Base-by-base conservation (phyloP, 2,888 invertebrate genomes). In the Drosophila anceps region DNA sequence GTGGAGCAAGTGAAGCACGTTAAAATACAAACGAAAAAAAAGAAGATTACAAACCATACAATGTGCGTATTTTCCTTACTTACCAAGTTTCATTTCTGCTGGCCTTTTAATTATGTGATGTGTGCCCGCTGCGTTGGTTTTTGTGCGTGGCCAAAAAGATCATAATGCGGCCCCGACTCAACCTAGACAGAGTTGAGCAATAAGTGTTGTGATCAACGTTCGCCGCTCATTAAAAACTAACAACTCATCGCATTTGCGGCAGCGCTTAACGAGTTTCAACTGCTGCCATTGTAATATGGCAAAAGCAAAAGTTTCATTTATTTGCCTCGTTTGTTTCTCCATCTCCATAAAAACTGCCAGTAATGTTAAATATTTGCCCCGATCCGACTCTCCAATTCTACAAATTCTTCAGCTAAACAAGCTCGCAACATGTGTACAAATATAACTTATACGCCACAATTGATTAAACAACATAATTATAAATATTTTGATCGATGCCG, bases 401-500 rank as follows among this genome's bases (percentile, higher is more conserved):
- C 43, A 39, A n/a, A 13, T 44, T 63, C 46, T 37, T 29, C n/a
- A 8, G 20, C 31, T 39, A 35, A 51, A 65, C 41, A 41, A 50
- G 48, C 33, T 48, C 29, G 27, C 44, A 53, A 71, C 66, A 39
- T 69, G 46, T 58, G 55, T 61, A 33, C 41, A 48, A 55, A 46
- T 54, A 58, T 55, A 15, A 24, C 13, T 15, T 41, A 74, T 63
- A 54, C 24, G 59, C 54, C 53, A 65, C 85, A 88, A 82, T 84
- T 84, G 84, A 88, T 88, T 74, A 76, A 80, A 76, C 70, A 86
- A 73, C 73, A 87, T 79, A 70, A 81, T 79, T 79, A 81, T 57
- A 9, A 67, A 64, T 81, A 50, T 76, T 88, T 84, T 86, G 84
- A 84, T 88, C 71, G 81, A 88, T 84, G 68, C 33, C 50, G 35